Evolutionary conservation across 2,888 invertebrate genomes (phyloP).

Genomic region (Coenonympha arcania): DNA sequence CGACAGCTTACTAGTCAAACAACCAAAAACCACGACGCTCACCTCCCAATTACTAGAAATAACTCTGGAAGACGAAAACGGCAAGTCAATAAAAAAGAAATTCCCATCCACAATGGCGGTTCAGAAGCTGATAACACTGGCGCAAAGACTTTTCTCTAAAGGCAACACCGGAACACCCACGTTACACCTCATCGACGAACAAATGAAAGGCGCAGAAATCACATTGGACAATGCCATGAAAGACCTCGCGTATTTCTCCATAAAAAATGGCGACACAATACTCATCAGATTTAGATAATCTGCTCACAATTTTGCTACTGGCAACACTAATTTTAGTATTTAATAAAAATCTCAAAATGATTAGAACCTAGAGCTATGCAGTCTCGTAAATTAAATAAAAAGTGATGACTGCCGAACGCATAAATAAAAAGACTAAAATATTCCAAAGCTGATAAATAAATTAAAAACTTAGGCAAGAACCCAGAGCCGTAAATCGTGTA

Average conservation of each 20-base stretch:
- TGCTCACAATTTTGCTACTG: constrained; percentile 24
- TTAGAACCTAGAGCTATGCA: neutral
- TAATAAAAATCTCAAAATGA: neutral
- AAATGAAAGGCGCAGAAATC: constrained; percentile 79
- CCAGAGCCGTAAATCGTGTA: neutral
- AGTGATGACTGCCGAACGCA: neutral
- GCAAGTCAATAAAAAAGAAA: constrained; percentile 79
- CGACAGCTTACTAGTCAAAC: constrained; percentile 77
- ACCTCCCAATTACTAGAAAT: constrained; percentile 79
- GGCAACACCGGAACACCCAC: constrained; percentile 53
- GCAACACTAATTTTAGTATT: constrained; percentile 31
- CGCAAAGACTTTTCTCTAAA: constrained; percentile 81
- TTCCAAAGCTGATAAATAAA: too few species aligned
- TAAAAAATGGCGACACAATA: constrained; percentile 88
- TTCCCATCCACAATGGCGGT: constrained; percentile 85
- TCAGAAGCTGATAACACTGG: constrained; percentile 86
- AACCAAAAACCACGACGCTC: constrained; percentile 73
- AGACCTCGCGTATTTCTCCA: constrained; percentile 86
- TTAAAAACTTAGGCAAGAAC: neutral
- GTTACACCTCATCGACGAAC: constrained; percentile 71
- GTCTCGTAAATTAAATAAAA: neutral
- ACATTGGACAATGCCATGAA: constrained; percentile 86
- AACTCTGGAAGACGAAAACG: constrained; percentile 67
- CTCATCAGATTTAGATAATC: constrained; percentile 77
- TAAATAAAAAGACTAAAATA: neutral